Evolutionary conservation across 1,140 invertebrate genomes (phyloP).

Genomic region (Lepidurus apus): DNA sequence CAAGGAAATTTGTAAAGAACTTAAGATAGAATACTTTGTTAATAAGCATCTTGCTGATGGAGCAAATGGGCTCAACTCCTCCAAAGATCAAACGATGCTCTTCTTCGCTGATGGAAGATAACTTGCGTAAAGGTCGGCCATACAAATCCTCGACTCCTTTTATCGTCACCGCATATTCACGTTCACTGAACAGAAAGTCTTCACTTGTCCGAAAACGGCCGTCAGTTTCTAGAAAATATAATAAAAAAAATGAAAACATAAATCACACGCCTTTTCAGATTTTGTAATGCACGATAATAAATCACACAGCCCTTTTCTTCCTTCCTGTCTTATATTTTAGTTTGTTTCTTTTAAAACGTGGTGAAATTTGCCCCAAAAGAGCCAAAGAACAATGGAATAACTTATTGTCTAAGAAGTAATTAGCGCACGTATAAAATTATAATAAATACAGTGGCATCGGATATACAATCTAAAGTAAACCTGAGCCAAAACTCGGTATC

Average conservation of each 20-base stretch:
- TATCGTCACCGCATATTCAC: conserved; percentile 48
- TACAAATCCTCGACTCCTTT: conserved; percentile 50
- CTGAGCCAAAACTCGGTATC: neutral
- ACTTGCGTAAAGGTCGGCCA: conserved; percentile 48
- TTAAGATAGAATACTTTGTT: conserved; percentile 45
- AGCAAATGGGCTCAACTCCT: conserved; percentile 49
- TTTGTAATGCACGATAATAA: conserved; percentile 5
- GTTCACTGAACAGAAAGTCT: conserved; percentile 49
- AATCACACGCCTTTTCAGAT: neutral
- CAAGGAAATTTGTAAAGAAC: neutral
- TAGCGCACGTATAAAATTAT: neutral
- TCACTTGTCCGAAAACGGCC: conserved; percentile 48
- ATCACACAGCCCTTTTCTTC: neutral
- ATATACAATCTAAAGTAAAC: neutral
- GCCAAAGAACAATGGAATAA: neutral
- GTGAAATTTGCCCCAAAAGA: neutral
- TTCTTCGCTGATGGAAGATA: conserved; percentile 46
- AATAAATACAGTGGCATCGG: neutral
- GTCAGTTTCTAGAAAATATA: conserved; percentile 46
- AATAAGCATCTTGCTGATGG: conserved; percentile 47
- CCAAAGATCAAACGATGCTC: conserved; percentile 50
- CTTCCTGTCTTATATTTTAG: neutral
- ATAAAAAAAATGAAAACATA: neutral
- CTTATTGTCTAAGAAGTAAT: conserved; percentile 24
- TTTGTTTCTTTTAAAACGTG: neutral